Evolutionary conservation across 2,113 vertebrate species (phyloP).

Genomic region (Gobius niger): DNA sequence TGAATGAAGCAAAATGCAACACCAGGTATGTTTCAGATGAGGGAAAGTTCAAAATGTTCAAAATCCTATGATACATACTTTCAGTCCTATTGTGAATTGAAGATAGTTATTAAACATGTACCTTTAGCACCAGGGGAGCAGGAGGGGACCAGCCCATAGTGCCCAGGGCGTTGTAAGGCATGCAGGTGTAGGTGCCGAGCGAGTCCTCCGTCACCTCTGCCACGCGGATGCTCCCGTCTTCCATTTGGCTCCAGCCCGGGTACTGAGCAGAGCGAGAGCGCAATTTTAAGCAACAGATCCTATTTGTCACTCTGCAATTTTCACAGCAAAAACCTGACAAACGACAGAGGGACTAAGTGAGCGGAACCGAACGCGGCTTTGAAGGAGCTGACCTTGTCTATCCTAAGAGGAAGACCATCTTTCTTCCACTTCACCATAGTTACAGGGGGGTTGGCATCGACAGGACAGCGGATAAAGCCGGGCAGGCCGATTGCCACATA

Average conservation of each 20-base stretch:
- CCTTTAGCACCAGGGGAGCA: constrained; percentile 98
- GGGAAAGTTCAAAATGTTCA: no score
- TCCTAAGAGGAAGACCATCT: constrained; percentile 90
- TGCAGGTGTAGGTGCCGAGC: constrained; percentile 98
- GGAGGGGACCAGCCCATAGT: constrained; percentile 97
- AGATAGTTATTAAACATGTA: constrained; percentile 43
- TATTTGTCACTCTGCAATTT: background rate
- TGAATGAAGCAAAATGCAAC: no score
- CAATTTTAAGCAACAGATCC: background rate
- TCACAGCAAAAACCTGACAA: constrained; percentile 3
- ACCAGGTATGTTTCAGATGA: no score
- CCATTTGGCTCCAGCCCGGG: constrained; percentile 93
- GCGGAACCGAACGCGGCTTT: background rate
- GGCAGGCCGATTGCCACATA: constrained; percentile 94
- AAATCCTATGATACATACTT: no score
- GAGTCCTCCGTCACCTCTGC: constrained; percentile 97
- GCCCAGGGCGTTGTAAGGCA: constrained; percentile 99
- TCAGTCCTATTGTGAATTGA: background rate
- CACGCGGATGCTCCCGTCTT: constrained; percentile 94
- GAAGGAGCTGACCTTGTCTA: constrained; percentile 85
- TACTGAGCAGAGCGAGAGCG: constrained; percentile 74
- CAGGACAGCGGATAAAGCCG: constrained; percentile 94
- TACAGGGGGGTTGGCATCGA: constrained; percentile 91
- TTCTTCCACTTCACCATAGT: constrained; percentile 97
- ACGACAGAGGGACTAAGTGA: constrained; percentile 9